phyloP scores from a whole-genome alignment of 2,113 vertebrate species.

The Bufo bufo region DNA sequence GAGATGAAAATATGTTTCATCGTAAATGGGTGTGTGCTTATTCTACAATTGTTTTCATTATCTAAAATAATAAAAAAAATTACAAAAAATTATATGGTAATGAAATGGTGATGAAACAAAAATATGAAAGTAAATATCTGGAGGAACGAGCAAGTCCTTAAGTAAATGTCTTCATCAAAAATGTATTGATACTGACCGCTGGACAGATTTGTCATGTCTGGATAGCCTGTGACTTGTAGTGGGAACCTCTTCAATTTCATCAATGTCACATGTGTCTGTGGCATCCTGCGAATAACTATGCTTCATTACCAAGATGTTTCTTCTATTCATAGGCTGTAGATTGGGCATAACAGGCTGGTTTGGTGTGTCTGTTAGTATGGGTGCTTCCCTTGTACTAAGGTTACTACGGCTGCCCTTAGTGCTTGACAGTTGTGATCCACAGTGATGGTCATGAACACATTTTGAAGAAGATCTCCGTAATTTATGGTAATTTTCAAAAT shows the following conservation, averaged over 20 bases:
- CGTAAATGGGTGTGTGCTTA: background rate
- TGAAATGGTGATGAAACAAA: constrained; percentile 54
- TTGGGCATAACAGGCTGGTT: constrained; percentile 86
- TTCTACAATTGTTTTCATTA: background rate
- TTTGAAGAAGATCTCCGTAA: constrained; percentile 93
- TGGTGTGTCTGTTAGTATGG: constrained; percentile 86
- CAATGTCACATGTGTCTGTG: constrained; percentile 88
- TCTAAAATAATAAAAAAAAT: background rate
- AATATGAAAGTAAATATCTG: constrained; percentile 62
- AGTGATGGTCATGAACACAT: constrained; percentile 97
- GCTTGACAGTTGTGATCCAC: constrained; percentile 89
- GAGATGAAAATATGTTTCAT: constrained; percentile 10
- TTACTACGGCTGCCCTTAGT: constrained; percentile 90
- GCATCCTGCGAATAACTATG: constrained; percentile 97
- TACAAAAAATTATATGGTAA: background rate
- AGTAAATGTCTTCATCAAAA: constrained; percentile 80
- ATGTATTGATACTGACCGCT: constrained; percentile 98
- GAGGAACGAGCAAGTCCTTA: constrained; percentile 66
- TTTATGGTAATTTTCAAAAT: constrained; percentile 94
- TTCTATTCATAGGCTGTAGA: constrained; percentile 83
- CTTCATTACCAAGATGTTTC: constrained; percentile 98
- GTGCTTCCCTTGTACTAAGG: constrained; percentile 86
- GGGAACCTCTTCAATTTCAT: constrained; percentile 96
- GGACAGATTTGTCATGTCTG: constrained; percentile 95
- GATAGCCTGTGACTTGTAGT: constrained; percentile 97